Percentiles rank a stretch among this genome's conserved stretches.
Evolutionary conservation across 30 jellyfish, hydroid and myxozoan species (phyloP).

Genomic region (Aurelia aurita complex sp. Pacific): DNA sequence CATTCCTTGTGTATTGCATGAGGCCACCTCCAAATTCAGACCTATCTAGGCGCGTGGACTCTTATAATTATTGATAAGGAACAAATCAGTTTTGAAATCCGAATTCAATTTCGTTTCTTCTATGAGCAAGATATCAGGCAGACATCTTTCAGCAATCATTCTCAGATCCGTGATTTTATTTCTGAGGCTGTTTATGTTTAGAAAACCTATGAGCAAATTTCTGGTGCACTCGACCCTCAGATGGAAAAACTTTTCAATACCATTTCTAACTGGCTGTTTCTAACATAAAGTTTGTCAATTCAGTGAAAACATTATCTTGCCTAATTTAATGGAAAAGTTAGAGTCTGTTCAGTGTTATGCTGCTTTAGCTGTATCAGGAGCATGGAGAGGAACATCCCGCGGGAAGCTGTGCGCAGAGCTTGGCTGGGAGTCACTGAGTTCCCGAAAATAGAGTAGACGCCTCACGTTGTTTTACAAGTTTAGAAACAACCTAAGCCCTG

Average conservation of each 20-base stretch:
- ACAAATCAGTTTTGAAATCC: constrained; percentile 26
- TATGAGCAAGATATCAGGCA: constrained; percentile 17
- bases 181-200: constrained; percentile 32
- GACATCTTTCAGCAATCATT: constrained; percentile 17
- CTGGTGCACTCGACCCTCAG: constrained; percentile 14
- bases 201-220: constrained; percentile 11
- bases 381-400: too few relatives aligned
- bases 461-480: too few relatives aligned
- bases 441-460: too few relatives aligned
- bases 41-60: constrained; percentile 18
- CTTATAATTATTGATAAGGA: constrained; percentile 1
- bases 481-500: too few relatives aligned
- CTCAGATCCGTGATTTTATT: constrained; percentile 49
- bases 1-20: constrained; percentile 7
- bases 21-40: constrained; percentile 45
- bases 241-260: neutral
- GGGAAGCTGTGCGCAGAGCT: too few relatives aligned
- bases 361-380: too few relatives aligned
- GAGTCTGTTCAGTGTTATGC: too few relatives aligned
- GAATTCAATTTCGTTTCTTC: constrained; percentile 16
- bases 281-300: too few relatives aligned
- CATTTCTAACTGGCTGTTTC: neutral
- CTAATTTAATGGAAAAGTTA: too few relatives aligned
- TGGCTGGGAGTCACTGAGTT: too few relatives aligned
- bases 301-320: too few relatives aligned